These are phyloP conservation scores for Pandemis heparana DNA, from an alignment of 2,888 invertebrate genomes.

Conservation along the genomic window DNA sequence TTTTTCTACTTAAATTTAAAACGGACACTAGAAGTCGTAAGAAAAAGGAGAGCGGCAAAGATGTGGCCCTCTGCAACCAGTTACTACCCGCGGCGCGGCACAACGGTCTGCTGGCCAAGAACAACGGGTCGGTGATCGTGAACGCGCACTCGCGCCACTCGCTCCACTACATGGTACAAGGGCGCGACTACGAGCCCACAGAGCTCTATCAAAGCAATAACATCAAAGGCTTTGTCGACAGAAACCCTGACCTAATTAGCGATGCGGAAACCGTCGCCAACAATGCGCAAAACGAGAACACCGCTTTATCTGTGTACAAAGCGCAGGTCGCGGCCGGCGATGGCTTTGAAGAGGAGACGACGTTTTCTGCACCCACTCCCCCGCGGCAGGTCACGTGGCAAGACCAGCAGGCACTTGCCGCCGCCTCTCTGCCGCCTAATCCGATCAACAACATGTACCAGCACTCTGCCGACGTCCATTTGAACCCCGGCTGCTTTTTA, in stretches of 20 bases:
- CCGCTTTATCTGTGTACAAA: conserved; percentile 78
- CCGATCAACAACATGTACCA: conserved; percentile 83
- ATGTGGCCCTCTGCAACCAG: conserved; percentile 87
- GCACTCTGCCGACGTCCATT: conserved; percentile 90
- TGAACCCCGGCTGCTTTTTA: conserved; percentile 91
- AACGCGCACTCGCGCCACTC: conserved; percentile 86
- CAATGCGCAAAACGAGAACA: conserved; percentile 79
- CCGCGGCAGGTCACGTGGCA: conserved; percentile 86
- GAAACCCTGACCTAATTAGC: conserved; percentile 92
- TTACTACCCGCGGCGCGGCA: conserved; percentile 73
- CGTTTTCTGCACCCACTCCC: conserved; percentile 72
- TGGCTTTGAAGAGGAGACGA: conserved; percentile 77
- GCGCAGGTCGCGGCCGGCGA: conserved; percentile 70
- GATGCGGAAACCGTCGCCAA: conserved; percentile 88
- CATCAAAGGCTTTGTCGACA: conserved; percentile 86
- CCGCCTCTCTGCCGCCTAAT: conserved; percentile 83
- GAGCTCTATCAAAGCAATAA: conserved; percentile 80
- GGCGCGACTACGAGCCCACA: conserved; percentile 85
- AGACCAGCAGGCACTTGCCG: conserved; percentile 74
- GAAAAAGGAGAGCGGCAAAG: conserved; percentile 87
- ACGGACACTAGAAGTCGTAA: conserved; percentile 79
- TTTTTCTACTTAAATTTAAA: conserved; percentile 86
- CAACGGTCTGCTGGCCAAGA: conserved; percentile 83
- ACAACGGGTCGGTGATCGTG: conserved; percentile 83
- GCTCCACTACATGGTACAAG: conserved; percentile 80